These are phyloP conservation scores for Mizuhopecten yessoensis DNA, from an alignment of 1,140 invertebrate genomes.

Conservation along the genomic window DNA sequence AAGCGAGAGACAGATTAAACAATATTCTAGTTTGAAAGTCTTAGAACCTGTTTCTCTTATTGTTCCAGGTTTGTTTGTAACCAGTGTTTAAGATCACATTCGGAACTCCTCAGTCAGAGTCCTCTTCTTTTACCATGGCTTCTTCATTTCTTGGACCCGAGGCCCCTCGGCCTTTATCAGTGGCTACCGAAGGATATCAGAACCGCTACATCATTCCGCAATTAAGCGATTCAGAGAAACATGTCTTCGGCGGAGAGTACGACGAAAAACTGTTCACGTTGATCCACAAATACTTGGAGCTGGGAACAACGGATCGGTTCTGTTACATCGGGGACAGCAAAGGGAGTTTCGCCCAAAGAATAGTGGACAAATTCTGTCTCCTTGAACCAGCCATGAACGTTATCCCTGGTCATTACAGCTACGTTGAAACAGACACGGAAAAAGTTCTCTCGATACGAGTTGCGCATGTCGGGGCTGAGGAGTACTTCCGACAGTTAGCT, in stretches of 20 bases:
- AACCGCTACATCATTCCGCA: constrained; percentile 71
- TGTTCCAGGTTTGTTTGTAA: background rate
- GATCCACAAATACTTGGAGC: constrained; percentile 79
- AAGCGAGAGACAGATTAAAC: too few species aligned
- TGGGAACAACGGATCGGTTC: constrained; percentile 77
- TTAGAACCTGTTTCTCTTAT: background rate
- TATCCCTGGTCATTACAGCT: constrained; percentile 79
- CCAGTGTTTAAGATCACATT: background rate
- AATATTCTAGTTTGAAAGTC: too few species aligned
- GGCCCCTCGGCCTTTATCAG: constrained; percentile 78
- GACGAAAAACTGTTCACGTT: constrained; percentile 75
- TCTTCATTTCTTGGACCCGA: constrained; percentile 80
- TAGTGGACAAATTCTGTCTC: constrained; percentile 79
- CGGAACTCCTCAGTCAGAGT: background rate
- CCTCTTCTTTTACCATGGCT: constrained; percentile 71
- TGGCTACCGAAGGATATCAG: constrained; percentile 80
- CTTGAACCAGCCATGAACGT: constrained; percentile 77
- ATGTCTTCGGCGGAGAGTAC: constrained; percentile 76
- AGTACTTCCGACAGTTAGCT: constrained; percentile 74
- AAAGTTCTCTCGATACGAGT: constrained; percentile 77
- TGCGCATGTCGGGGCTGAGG: constrained; percentile 79
- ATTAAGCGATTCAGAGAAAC: constrained; percentile 65
- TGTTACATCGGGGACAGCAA: constrained; percentile 79
- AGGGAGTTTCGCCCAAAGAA: constrained; percentile 71
- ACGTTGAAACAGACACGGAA: constrained; percentile 74